Evolutionary conservation across 2,113 vertebrate genomes (phyloP), one percentile per base, ranked within the genome.

Genomic region (Megaceryle torquata): DNA sequence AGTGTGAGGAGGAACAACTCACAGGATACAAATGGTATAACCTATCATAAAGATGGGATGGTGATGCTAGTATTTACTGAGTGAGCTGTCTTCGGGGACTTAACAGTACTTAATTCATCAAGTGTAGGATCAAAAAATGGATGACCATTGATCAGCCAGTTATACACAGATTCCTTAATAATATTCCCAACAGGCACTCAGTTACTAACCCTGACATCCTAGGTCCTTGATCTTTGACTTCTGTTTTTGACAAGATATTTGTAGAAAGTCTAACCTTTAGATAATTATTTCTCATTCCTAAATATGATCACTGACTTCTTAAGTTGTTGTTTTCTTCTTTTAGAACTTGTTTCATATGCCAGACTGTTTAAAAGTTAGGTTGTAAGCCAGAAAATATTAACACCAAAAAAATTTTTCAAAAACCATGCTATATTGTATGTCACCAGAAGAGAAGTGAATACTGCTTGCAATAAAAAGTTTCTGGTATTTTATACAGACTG

Each of bases 121-220:
- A 68, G 14, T 6, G 6, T 46, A 69, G 33, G 35, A 39, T 68
- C 48, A 51, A 15, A 51, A 57, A 91, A 41, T 17, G 39, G 37
- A 35, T 57, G 41, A 57, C 22, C 8, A 44, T 10, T 54, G 26
- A n/a, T 46, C 65, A 65, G 29, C 25, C n/a, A 44, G 15, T 39
- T 50, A 43, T 60, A 37, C 22, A 31, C 46, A 13, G 24, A 19
- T 74, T 74, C 41, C 35, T 63, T 57, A 51, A 51, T n/a, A n/a
- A 41, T 57, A 35, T 33, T 54, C 48, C 39, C 31, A 48, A 16
- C 24, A 2, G 7, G 28, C 0, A 0, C 39, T 80, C n/a, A 37
- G 9, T 54, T 88, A 35, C 44, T 50, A 76, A 81, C 16, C n/a
- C 28, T 43, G 54, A 16, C 16, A 50, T 77, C 6, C 0, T 65